phyloP scores from a whole-genome alignment of 2,113 vertebrate species.

The Microcebus lehilahytsara region DNA sequence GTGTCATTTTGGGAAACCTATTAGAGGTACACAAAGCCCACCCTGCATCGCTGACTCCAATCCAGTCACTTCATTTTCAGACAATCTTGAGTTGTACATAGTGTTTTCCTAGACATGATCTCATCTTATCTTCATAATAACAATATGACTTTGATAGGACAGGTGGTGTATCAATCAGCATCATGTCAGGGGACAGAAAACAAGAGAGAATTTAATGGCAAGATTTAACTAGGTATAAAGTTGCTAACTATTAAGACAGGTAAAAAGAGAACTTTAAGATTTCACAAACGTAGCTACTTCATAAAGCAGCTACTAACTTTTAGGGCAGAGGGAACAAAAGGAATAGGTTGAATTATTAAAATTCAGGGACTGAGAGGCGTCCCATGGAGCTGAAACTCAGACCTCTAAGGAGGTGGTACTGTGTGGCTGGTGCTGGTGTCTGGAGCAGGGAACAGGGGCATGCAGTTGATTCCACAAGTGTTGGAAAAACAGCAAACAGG shows the following conservation, averaged over 20 bases:
- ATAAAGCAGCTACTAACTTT: background rate
- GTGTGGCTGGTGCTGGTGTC: background rate
- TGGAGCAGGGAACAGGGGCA: background rate
- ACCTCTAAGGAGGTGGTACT: accelerated
- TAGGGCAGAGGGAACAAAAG: background rate
- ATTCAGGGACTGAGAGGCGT: background rate
- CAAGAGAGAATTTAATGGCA: background rate
- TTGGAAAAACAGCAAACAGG: background rate
- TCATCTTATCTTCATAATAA: conserved; percentile 43
- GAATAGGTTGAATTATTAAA: background rate
- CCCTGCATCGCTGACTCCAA: background rate
- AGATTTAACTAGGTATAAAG: background rate
- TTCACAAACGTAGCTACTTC: background rate
- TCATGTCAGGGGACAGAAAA: conserved; percentile 5
- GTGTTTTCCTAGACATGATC: conserved; percentile 37
- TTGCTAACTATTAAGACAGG: background rate
- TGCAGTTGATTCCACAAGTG: background rate
- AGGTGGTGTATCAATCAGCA: background rate
- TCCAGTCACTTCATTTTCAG: background rate
- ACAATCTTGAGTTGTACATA: background rate
- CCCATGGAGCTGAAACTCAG: background rate
- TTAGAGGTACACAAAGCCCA: background rate
- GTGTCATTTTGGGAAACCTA: background rate
- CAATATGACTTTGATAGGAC: background rate
- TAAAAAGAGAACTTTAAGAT: background rate